phyloP scores from a whole-genome alignment of 2,888 invertebrate species.

The Acanthopleura granulata region DNA sequence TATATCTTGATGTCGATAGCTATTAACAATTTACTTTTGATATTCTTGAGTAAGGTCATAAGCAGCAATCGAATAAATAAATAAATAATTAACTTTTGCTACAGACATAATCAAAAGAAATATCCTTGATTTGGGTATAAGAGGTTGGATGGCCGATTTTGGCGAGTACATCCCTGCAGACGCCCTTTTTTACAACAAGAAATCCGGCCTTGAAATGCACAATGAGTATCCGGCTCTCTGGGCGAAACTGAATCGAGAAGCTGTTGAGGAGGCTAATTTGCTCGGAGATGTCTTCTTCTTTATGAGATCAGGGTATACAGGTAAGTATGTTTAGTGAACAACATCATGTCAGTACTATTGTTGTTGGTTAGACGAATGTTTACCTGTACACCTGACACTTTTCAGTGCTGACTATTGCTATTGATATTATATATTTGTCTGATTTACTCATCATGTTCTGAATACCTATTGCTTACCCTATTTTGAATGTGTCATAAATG shows the following conservation, averaged over 20 bases:
- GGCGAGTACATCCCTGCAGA: slow-evolving; percentile 60
- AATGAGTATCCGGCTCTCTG: slow-evolving; percentile 59
- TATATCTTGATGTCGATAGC: too few species aligned
- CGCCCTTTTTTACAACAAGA: slow-evolving; percentile 40
- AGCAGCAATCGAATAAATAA: too few species aligned
- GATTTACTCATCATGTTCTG: too few species aligned
- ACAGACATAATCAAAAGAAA: slow-evolving; percentile 46
- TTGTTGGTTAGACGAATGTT: not conserved
- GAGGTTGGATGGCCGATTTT: slow-evolving; percentile 67
- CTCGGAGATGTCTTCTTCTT: slow-evolving; percentile 61
- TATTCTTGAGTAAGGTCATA: too few species aligned
- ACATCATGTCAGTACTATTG: not conserved
- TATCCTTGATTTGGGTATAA: slow-evolving; percentile 58
- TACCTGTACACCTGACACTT: too few species aligned
- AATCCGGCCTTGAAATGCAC: slow-evolving; percentile 45
- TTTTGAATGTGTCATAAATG: too few species aligned
- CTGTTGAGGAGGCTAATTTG: slow-evolving; percentile 52
- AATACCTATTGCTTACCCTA: too few species aligned
- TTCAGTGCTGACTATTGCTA: too few species aligned
- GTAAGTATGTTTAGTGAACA: slow-evolving; percentile 30
- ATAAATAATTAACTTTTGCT: not conserved
- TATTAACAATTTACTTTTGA: too few species aligned
- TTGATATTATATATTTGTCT: too few species aligned
- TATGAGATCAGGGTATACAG: slow-evolving; percentile 57
- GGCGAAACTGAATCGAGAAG: slow-evolving; percentile 57